Evolutionary conservation across 2,888 invertebrate species (phyloP).

Genomic region (Drosophila leonis): DNA sequence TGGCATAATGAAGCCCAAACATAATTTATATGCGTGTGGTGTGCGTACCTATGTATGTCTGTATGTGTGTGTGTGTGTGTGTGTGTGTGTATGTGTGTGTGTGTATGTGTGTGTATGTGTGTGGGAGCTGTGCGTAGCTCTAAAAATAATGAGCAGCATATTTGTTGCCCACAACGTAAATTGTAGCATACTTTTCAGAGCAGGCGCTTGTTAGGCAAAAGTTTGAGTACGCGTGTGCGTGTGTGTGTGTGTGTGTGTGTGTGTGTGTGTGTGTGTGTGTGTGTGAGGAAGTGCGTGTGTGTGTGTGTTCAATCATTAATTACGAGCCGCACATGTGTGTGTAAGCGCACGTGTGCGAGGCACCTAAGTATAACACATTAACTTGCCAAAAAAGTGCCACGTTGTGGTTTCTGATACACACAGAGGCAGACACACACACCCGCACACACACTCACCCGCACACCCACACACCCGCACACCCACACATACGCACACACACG

Average conservation of each 20-base stretch:
- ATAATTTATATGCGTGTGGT: constrained; percentile 67
- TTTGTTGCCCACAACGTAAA: constrained; percentile 70
- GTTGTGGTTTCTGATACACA: constrained; percentile 66
- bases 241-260: neutral
- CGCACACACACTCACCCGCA: constrained; percentile 12
- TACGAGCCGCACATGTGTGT: constrained; percentile 43
- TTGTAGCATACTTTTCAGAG: constrained; percentile 67
- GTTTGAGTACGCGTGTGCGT: neutral
- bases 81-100: constrained; percentile 10
- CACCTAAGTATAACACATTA: constrained; percentile 69
- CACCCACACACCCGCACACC: neutral
- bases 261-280: neutral
- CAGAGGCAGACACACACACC: constrained; percentile 21
- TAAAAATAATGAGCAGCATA: constrained; percentile 79
- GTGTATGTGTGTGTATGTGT: constrained; percentile 23
- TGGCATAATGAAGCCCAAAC: constrained; percentile 74
- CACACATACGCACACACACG: neutral
- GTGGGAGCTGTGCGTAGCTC: constrained; percentile 33
- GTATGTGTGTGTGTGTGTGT: neutral
- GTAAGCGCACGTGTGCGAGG: constrained; percentile 28
- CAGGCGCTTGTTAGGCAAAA: constrained; percentile 1
- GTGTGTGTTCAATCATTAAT: constrained; percentile 71
- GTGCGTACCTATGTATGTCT: constrained; percentile 19
- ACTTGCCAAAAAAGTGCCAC: constrained; percentile 74
- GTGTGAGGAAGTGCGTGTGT: constrained; percentile 12